Evolutionary conservation across 1,140 invertebrate genomes (phyloP).

Genomic region (Metaphire vulgaris): DNA sequence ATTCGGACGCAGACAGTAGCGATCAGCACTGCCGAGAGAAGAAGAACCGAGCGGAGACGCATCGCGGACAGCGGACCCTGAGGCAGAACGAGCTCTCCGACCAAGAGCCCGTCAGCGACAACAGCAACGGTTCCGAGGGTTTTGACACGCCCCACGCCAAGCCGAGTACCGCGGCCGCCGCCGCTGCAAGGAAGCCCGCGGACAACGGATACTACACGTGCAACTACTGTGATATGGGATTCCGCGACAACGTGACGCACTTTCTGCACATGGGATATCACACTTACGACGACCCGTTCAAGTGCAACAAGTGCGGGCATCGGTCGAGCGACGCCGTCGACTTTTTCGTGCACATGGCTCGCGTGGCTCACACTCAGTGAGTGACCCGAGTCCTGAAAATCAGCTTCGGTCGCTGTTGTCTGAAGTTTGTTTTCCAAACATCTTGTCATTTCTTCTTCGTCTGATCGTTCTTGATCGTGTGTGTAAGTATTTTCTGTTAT

Average conservation of each 20-base stretch:
- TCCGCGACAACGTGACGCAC: slow-evolving; percentile 84
- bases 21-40: no score
- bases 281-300: slow-evolving; percentile 78
- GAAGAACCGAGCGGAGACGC: background rate
- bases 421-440: no score
- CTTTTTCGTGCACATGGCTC: slow-evolving; percentile 86
- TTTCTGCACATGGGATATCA: slow-evolving; percentile 95
- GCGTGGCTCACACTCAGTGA: slow-evolving; percentile 63
- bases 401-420: no score
- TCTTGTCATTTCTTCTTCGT: no score
- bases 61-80: background rate
- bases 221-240: slow-evolving; percentile 78
- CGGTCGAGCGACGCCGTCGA: slow-evolving; percentile 70
- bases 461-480: no score
- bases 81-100: background rate
- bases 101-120: background rate
- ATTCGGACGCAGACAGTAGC: background rate
- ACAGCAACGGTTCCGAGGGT: background rate
- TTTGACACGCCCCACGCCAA: background rate
- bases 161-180: background rate
- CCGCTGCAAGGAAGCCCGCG: background rate
- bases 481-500: no score
- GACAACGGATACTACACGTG: slow-evolving; percentile 60
- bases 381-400: background rate
- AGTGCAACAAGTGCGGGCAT: slow-evolving; percentile 88